These are phyloP conservation scores for Rhinoderma darwinii DNA, from an alignment of 2,113 vertebrate genomes.

Conservation along the genomic window DNA sequence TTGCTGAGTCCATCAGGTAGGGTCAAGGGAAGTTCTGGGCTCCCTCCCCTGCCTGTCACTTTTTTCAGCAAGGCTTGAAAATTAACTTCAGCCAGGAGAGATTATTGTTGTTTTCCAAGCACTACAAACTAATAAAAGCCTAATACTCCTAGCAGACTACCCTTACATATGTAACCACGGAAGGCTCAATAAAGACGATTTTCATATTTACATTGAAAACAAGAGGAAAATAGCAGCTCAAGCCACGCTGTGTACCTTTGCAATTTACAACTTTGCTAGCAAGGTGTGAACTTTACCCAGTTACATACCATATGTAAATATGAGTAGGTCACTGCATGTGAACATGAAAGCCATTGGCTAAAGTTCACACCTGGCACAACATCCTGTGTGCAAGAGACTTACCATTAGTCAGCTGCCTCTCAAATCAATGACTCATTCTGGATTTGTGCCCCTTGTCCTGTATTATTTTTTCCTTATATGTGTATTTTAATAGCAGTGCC, in stretches of 20 bases:
- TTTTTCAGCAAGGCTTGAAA: slow-evolving; percentile 42
- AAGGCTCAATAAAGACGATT: slow-evolving; percentile 38
- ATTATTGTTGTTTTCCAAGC: slow-evolving; percentile 51
- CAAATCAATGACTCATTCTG: slow-evolving; percentile 29
- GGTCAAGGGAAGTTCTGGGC: slow-evolving; percentile 63
- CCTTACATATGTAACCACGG: background rate
- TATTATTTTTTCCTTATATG: background rate
- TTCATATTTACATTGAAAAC: slow-evolving; percentile 52
- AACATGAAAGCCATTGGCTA: slow-evolving; percentile 50
- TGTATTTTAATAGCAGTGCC: background rate
- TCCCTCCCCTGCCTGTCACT: slow-evolving; percentile 36
- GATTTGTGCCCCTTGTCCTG: background rate
- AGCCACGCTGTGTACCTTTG: slow-evolving; percentile 45
- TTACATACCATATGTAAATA: slow-evolving; percentile 49
- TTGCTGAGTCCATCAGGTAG: slow-evolving; percentile 61
- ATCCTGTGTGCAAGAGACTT: slow-evolving; percentile 34
- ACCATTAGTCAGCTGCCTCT: slow-evolving; percentile 21
- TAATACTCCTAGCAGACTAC: background rate
- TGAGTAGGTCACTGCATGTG: slow-evolving; percentile 44
- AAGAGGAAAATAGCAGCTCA: slow-evolving; percentile 45
- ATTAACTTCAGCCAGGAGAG: slow-evolving; percentile 41
- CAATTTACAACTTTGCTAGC: slow-evolving; percentile 57
- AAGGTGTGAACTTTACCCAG: slow-evolving; percentile 53
- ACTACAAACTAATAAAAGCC: slow-evolving; percentile 47
- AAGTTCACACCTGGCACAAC: slow-evolving; percentile 48